phyloP scores from a whole-genome alignment of 2,113 vertebrate species.

The Chunga burmeisteri region DNA sequence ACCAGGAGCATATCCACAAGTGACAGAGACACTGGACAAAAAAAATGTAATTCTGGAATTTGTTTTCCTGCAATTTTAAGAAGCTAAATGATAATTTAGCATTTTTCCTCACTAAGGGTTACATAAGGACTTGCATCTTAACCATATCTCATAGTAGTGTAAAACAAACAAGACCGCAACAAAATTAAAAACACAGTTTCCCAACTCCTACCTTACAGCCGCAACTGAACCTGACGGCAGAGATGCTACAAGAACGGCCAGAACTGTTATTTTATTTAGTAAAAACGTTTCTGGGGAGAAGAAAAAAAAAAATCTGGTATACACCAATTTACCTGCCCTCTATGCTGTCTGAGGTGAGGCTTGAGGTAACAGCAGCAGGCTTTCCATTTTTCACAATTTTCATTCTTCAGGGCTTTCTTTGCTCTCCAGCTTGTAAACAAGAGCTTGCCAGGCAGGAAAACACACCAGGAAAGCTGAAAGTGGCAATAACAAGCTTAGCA shows the following conservation, averaged over 20 bases:
- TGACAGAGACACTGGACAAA: no score
- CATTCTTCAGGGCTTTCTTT: neutral
- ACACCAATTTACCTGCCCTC: neutral
- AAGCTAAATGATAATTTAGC: no score
- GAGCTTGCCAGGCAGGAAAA: neutral
- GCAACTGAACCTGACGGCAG: rapidly evolving
- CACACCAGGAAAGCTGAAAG: neutral
- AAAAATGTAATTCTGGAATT: rapidly evolving
- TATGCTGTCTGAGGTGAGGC: rapidly evolving
- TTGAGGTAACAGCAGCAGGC: neutral
- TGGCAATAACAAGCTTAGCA: neutral
- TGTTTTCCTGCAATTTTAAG: neutral
- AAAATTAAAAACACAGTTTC: neutral
- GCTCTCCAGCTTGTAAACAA: neutral
- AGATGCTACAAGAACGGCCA: neutral
- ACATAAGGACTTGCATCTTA: neutral
- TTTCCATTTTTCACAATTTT: neutral
- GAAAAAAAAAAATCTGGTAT: no score
- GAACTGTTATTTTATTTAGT: neutral
- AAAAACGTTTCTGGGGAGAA: neutral
- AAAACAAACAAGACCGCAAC: neutral
- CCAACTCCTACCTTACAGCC: neutral
- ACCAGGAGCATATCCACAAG: rapidly evolving
- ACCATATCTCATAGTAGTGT: rapidly evolving
- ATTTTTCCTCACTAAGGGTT: neutral